Evolutionary conservation across 2,113 vertebrate species (phyloP), one percentile per base, ranked within the genome.

Genomic region (Aptenodytes forsteri): DNA sequence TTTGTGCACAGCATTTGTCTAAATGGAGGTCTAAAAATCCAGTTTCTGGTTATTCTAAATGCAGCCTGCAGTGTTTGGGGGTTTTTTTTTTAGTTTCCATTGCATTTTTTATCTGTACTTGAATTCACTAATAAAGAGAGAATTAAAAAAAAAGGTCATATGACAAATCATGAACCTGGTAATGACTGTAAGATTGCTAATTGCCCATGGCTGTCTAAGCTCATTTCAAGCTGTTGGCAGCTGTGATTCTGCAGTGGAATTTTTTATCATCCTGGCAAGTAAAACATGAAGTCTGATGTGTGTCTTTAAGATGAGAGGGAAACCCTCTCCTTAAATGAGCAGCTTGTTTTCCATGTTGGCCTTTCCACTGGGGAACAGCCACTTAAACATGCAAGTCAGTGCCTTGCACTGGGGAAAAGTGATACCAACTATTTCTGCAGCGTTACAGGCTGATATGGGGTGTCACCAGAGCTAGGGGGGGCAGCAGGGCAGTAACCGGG

Each of bases 131-230:
- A 85, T 32, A 78, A 71, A 56, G 72, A 95, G 46, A 86, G 56
- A 56, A n/a, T 80, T 78, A 19, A 49, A 10, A 64, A 36, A 70
- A 47, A 69, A 29, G 42, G 59, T 23, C 66, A 50, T 42, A 46
- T 65, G 94, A 87, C 14, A 95, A 89, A 89, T 92, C 40, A 56
- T 42, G 25, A 86, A 44, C 73, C 56, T 86, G 67, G 40, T 95
- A 97, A 95, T 54, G n/a, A 91, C 65, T 4, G 6, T 72, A 59
- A 88, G 69, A 83, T 77, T 75, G 81, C 23, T 96, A 96, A 93
- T 95, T 96, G 96, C 64, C 92, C 69, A 13, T 55, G 87, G 62
- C 61, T 47, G 36, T 77, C 61, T 62, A 64, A 93, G 36, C 49
- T 93, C 78, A 30, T 96, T 97, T 95, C 89, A 55, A 87, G 22